Base-by-base conservation (phyloP, 2,797 vertebrate genomes). In the Lutjanus campechanus region DNA sequence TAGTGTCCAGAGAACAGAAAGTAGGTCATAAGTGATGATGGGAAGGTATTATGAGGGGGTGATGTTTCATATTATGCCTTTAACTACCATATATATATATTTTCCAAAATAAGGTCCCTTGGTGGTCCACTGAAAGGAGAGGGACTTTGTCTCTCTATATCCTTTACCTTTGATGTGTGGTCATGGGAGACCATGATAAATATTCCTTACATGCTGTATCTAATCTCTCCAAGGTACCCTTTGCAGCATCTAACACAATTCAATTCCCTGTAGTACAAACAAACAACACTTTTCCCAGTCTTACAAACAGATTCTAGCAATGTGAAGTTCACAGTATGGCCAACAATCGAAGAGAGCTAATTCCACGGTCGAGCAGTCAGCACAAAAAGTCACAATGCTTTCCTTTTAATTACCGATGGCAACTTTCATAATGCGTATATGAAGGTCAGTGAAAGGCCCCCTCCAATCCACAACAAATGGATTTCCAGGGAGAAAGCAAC, bases 401-500 rank as follows among this genome's bases (percentile, higher is more conserved):
- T 61, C 41, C 49, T 84, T 87, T 87, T 65, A 81, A 87, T 82
- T 68, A 77, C n/a, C 6, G 19, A 56, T 41, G 13, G 72, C n/a
- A 54, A 61, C 62, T 66, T 75, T 77, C 41, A 69, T 47, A 51
- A 69, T 66, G 29, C 5, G 43, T 55, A 51, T 62, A 63, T 59
- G 25, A 36, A 83, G 79, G 80, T 85, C 72, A 87, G 69, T 63
- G 50, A 85, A 82, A 84, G 53, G 61, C 67, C 58, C 61, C 55
- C 20, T 69, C 60, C 65, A n/a, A 61, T 56, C 67, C 72, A 55
- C 50, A 61, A 82, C 67, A 78, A 87, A 83, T 87, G 69, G 79
- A 90, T 90, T 88, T 86, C 69, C 25, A 78, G 47, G 79, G 59
- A 90, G 73, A 83, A 77, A 76, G 83, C 71, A 87, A 82, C 82